Base-by-base conservation (phyloP, 2,113 vertebrate genomes). In the Halichoeres trimaculatus region DNA sequence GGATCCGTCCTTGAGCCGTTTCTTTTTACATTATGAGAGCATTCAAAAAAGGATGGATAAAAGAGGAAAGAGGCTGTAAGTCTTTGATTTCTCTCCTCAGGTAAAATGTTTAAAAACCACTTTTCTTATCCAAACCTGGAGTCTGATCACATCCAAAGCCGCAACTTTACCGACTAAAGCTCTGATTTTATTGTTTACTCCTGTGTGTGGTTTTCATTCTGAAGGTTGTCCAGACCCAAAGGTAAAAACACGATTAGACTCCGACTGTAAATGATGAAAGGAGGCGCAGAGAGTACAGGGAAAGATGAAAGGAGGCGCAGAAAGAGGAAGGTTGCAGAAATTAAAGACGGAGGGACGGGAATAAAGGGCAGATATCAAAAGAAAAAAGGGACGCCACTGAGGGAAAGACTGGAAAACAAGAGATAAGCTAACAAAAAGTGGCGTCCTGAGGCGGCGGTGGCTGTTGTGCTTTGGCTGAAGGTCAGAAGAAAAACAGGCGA, bases 161-260 rank as follows among this genome's bases (percentile, higher is more conserved):
- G 19, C 0, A 2, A 41, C 34, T 41, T 59, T 14, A 22, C 24
- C 48, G 34, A 35, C 20, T 14, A 13, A 41, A 13, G 43, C 3
- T 41, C 48, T 47, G 35, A 45, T 59, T 76, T 70, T 61, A 64
- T 5, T 72, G 72, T 81, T 73, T 70, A 84, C 45, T 50, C 69
- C 54, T 59, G 75, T 63, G 70, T 58, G 70, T 58, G 9, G 62
- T 20, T 58, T 74, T 83, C 23, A 59, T 73, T 77, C n/a, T 71
- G 66, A 84, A 83, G 76, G 78, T 59, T 82, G 38, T 19, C 40
- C 43, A 50, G 52, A 50, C 78, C 61, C 77, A 83, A 78, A 82
- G 78, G 75, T 83, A 84, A 71, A n/a, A 80, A 67, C 80, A 57
- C 67, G 75, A 84, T 85, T 70, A 63, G 65, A 80, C 48, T 67